Percentiles rank a stretch among this genome's conserved stretches.
phyloP scores from a whole-genome alignment of 2,888 invertebrate genomes.

The Gymnosoma rotundatum region DNA sequence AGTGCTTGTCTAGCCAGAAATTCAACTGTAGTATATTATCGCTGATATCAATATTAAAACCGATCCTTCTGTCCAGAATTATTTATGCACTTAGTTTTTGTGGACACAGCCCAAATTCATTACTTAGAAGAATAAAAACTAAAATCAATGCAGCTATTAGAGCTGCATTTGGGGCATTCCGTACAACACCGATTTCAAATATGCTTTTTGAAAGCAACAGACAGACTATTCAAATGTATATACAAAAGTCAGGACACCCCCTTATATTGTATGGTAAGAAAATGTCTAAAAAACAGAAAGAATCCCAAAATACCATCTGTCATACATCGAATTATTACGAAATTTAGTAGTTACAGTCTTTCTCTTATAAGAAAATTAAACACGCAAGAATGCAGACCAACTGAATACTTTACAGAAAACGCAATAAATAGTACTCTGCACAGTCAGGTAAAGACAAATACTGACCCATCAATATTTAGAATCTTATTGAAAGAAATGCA shows the following conservation, averaged over 20 bases:
- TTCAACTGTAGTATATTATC: slow-evolving; percentile 12
- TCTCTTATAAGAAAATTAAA: background rate
- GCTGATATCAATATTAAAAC: background rate
- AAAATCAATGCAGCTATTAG: background rate
- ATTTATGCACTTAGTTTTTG: background rate
- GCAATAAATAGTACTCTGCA: background rate
- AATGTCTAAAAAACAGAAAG: slow-evolving; percentile 23
- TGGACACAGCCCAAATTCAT: background rate
- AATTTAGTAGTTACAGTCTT: background rate
- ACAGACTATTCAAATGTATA: slow-evolving; percentile 7
- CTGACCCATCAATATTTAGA: background rate
- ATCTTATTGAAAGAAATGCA: background rate
- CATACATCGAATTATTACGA: background rate
- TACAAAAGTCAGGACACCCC: slow-evolving; percentile 3
- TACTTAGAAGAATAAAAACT: background rate
- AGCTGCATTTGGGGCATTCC: slow-evolving; percentile 1
- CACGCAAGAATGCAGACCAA: background rate
- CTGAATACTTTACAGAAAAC: no score
- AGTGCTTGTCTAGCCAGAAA: slow-evolving; percentile 4
- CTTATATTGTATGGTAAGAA: background rate
- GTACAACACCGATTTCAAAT: background rate
- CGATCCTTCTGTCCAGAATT: slow-evolving; percentile 15
- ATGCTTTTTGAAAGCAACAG: slow-evolving; percentile 10
- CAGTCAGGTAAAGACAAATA: background rate
- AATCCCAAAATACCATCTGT: background rate